Evolutionary conservation across 2,888 invertebrate species (phyloP).

Genomic region (Clivina fossor): DNA sequence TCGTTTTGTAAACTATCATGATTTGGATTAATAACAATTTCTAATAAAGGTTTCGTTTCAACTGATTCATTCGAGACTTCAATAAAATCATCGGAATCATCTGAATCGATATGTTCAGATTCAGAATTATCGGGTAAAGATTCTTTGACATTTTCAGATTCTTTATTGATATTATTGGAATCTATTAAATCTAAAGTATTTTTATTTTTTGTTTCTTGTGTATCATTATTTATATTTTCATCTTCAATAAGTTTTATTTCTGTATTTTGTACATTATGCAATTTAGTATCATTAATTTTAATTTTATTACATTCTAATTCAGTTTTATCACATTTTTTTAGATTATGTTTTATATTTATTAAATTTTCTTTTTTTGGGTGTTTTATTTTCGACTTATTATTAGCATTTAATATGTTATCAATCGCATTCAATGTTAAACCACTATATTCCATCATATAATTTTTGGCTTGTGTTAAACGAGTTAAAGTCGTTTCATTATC

Average conservation of each 20-base stretch:
- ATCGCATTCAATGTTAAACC: constrained; percentile 74
- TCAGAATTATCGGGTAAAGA: constrained; percentile 15
- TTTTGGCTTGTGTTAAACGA: constrained; percentile 64
- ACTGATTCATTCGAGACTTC: constrained; percentile 48
- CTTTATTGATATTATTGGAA: neutral
- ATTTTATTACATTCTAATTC: constrained; percentile 23
- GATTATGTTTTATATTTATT: constrained; percentile 9
- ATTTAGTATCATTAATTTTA: neutral
- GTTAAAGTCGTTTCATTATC: constrained; percentile 43
- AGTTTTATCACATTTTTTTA: constrained; percentile 2
- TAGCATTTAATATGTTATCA: constrained; percentile 55
- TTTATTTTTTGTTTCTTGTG: constrained; percentile 9
- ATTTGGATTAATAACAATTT: constrained; percentile 52
- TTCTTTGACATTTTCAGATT: constrained; percentile 1
- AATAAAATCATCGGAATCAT: constrained; percentile 48
- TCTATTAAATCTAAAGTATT: constrained; percentile 2
- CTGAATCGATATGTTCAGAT: constrained; percentile 38
- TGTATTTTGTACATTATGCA: constrained; percentile 12
- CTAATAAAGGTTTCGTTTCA: constrained; percentile 44
- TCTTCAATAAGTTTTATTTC: constrained; percentile 18
- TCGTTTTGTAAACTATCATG: constrained; percentile 47
- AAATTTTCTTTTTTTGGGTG: constrained; percentile 33
- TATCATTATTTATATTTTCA: constrained; percentile 1
- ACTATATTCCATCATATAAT: constrained; percentile 75
- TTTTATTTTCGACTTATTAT: constrained; percentile 13